Evolutionary conservation across 2,797 vertebrate species (phyloP).

Genomic region (Rhabdophis nuchalis): DNA sequence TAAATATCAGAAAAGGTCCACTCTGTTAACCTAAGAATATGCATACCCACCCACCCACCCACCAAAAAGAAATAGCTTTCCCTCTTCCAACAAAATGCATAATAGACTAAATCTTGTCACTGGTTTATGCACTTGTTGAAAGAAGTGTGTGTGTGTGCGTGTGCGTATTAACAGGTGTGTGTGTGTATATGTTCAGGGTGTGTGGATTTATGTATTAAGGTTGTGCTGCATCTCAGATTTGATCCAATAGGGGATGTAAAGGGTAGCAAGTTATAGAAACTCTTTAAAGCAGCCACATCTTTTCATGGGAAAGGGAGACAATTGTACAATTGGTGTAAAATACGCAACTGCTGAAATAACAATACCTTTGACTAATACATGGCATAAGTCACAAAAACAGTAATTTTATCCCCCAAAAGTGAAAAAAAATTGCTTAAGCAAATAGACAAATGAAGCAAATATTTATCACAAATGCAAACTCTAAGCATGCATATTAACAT

Average conservation of each 20-base stretch:
- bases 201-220: not conserved
- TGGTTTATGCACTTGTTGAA: not conserved
- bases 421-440: not conserved
- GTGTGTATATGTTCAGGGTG: not conserved
- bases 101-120: not conserved
- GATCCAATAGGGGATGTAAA: not conserved
- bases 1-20: not conserved
- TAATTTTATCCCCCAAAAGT: not conserved
- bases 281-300: not conserved
- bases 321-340: not conserved
- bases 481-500: not conserved
- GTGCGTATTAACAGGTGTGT: not conserved
- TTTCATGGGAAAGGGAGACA: not conserved
- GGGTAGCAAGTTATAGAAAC: not conserved
- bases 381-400: not conserved
- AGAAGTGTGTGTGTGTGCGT: not conserved
- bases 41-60: not conserved
- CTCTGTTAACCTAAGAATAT: not conserved
- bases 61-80: not conserved
- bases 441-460: not conserved
- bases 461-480: not conserved
- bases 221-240: not conserved
- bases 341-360: not conserved
- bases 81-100: not conserved
- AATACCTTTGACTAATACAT: not conserved